Evolutionary conservation across 1,140 invertebrate species (phyloP), one percentile per base, ranked within the genome.

Genomic region (Anoplolepis gracilipes): DNA sequence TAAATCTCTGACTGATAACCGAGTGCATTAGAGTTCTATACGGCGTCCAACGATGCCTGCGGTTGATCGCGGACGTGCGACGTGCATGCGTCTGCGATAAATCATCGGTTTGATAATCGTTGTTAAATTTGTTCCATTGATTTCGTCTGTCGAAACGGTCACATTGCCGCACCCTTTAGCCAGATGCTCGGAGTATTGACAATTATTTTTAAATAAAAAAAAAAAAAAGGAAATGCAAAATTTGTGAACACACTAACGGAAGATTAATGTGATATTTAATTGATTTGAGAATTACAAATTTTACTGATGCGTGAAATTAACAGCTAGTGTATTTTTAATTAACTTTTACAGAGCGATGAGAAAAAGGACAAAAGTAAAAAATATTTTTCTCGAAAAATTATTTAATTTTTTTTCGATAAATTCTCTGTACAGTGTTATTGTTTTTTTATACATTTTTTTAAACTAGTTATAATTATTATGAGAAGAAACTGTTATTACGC

Each of bases 401-500:
- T 73, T 28, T 57, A 75, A 7, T 6, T 30, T 55, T 2, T 8
- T 5, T 11, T 61, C 22, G 30, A 39, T 19, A 19, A 5, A 76
- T 59, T 39, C 16, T 13, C 6, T 39, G 61, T 19, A 16, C 8
- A 76, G 0, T 42, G 8, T 30, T 11, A 59, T 75, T 25, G 4
- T 16, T 75, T 30, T 30, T 28, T 64, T 2, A 30, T 64, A 19
- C 8, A 19, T 36, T 57, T 61, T 33, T 61, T 76, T 55, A 7
- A 8, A 64, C 76, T 72, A 11, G 57, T 16, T 42, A 75, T 88
- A 30, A 22, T 87, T 87, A 87, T 57, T 57, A 39, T 49, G 33
- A 30, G 10, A 59, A 79, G 76, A 42, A 87, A 87, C 85, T 87
- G 67, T 87, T 87, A 87, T 82, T 76, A 13, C 25, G 67, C 49